phyloP scores from a whole-genome alignment of 2,888 invertebrate species.

The Scaptodrosophila latifasciaeformis region DNA sequence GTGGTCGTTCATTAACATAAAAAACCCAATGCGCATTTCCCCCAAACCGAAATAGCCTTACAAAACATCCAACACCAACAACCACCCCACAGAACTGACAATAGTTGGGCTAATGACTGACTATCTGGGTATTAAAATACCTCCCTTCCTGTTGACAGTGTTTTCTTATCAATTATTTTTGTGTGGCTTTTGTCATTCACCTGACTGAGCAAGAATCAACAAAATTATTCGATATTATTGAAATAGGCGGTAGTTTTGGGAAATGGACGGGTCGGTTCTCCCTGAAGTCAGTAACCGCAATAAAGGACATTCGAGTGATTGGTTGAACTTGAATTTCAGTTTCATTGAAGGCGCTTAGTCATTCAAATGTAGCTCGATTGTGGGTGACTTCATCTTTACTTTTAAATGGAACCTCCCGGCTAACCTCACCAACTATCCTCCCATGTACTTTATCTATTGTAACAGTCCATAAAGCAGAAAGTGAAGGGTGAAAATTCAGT shows the following conservation, averaged over 20 bases:
- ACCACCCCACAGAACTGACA: too few relatives aligned
- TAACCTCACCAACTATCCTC: too few relatives aligned
- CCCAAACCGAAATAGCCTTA: slow-evolving; percentile 17
- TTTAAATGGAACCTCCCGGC: slow-evolving; percentile 38
- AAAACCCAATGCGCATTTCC: slow-evolving; percentile 28
- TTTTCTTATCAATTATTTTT: slow-evolving; percentile 50
- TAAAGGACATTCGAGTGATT: slow-evolving; percentile 35
- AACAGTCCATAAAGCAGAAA: too few relatives aligned
- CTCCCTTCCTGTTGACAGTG: too few relatives aligned
- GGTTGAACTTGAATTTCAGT: slow-evolving; percentile 56
- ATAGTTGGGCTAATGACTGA: slow-evolving; percentile 49
- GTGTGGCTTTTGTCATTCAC: background rate
- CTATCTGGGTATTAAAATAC: slow-evolving; percentile 7
- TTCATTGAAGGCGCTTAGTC: slow-evolving; percentile 41
- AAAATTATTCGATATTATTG: too few relatives aligned
- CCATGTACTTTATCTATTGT: too few relatives aligned
- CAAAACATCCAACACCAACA: background rate
- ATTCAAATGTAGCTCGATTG: slow-evolving; percentile 26
- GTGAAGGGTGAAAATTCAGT: too few relatives aligned
- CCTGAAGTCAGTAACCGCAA: slow-evolving; percentile 55
- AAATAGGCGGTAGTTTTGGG: too few relatives aligned
- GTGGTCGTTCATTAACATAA: slow-evolving; percentile 64
- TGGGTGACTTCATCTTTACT: slow-evolving; percentile 53
- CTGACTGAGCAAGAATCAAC: too few relatives aligned
- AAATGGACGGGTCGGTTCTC: too few relatives aligned